phyloP scores from a whole-genome alignment of 2,888 invertebrate genomes.

The Eristalis tenax region DNA sequence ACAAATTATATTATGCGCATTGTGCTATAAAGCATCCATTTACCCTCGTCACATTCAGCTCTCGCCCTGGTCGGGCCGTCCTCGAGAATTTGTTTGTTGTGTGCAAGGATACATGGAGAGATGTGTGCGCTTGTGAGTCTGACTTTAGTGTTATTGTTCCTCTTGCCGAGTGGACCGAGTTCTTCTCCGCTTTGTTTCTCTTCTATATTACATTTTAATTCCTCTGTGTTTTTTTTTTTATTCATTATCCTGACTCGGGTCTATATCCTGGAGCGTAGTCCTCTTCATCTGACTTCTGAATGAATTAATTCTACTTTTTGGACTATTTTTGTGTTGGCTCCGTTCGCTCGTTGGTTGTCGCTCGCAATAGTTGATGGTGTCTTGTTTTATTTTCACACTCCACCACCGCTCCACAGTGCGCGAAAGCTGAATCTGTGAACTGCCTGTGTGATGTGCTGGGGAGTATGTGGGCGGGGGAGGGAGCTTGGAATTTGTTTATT shows the following conservation, averaged over 20 bases:
- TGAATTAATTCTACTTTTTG: slow-evolving; percentile 47
- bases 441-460: background rate
- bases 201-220: slow-evolving; percentile 35
- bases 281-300: slow-evolving; percentile 57
- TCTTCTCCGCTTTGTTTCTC: slow-evolving; percentile 31
- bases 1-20: slow-evolving; percentile 67
- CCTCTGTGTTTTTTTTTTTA: slow-evolving; percentile 21
- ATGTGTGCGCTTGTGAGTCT: slow-evolving; percentile 35
- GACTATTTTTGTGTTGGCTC: background rate
- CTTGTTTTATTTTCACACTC: slow-evolving; percentile 33
- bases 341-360: background rate
- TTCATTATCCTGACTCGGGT: slow-evolving; percentile 51
- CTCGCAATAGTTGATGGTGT: slow-evolving; percentile 30
- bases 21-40: slow-evolving; percentile 52
- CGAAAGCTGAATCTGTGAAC: background rate
- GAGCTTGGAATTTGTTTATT: slow-evolving; percentile 48
- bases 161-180: slow-evolving; percentile 28
- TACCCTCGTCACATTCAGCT: background rate
- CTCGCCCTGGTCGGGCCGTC: background rate
- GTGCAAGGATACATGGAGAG: slow-evolving; percentile 31
- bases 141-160: slow-evolving; percentile 7
- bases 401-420: background rate
- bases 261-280: slow-evolving; percentile 25
- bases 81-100: slow-evolving; percentile 32
- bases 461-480: background rate